Base-by-base conservation (phyloP, 2,888 invertebrate genomes). In the Nezara viridula region DNA sequence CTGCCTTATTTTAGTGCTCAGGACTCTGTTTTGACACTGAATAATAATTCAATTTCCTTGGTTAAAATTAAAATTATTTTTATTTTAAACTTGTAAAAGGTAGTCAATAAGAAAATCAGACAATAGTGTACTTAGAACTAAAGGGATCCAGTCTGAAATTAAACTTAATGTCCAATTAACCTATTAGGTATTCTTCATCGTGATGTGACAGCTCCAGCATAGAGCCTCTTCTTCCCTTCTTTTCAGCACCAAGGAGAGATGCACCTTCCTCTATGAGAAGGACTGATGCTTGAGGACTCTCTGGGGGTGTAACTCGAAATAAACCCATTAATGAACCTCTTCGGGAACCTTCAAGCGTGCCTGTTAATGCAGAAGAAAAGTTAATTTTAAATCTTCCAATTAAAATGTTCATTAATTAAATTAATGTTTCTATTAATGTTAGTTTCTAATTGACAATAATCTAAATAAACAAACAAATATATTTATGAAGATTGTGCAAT, bases 301-400 rank as follows among this genome's bases (percentile, higher is more conserved):
- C 88, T 16, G 90, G 90, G 19, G 91, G 90, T 50, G 90, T 89
- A 9, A 88, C 88, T 92, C 97, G 95, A 94, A 97, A 97, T 91
- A 97, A 95, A 93, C 97, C 97, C 94, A 97, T 97, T 93, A 97
- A 97, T 93, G 97, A 97, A 92, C 96, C 95, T 94, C 95, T 95
- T 94, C 96, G 96, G 93, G 97, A 96, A 94, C 97, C 97, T 94
- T 97, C 97, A 96, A 91, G 81, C 91, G 91, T 86, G 37, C 86
- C 89, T 86, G 50, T 27, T 40, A 37, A 86, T 55, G 27, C 60
- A 37, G 37, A 73, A 37, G 7, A 60, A 1, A 66, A 52, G 40
- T 47, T 37, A 32, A 16, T 60, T 37, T 19, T 37, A 66, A 66
- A 60, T 60, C n/a, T 27, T 3, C 12, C n/a, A 27, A 19, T 21